Evolutionary conservation across 2,888 invertebrate genomes (phyloP).

Genomic region (Limnephilus marmoratus): DNA sequence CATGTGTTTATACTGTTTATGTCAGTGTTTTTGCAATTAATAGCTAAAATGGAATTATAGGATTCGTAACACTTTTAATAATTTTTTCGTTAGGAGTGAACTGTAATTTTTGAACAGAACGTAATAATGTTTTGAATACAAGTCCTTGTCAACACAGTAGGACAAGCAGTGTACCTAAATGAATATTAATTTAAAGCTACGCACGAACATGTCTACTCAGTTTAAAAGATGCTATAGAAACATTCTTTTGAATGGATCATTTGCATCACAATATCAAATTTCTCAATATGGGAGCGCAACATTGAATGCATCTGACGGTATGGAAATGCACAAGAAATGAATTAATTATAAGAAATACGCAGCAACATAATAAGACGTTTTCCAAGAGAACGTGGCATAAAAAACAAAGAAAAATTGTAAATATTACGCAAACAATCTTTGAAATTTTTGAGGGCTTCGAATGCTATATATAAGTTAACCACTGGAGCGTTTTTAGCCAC

Average conservation of each 20-base stretch:
- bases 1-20: too few species aligned
- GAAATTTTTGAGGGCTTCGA: background rate
- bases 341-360: background rate
- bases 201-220: background rate
- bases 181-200: background rate
- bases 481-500: too few species aligned
- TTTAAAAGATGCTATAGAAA: conserved; percentile 6
- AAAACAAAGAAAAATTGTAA: background rate
- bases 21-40: too few species aligned
- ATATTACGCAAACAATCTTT: background rate
- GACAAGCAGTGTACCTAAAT: background rate
- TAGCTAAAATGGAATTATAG: too few species aligned
- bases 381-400: background rate
- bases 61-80: too few species aligned
- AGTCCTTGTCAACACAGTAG: background rate
- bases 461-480: background rate
- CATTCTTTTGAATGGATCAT: conserved; percentile 5
- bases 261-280: conserved; percentile 21
- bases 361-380: background rate
- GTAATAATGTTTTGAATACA: background rate
- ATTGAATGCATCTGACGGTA: conserved; percentile 1
- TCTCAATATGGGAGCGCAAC: background rate
- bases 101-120: too few species aligned
- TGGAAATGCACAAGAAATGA: background rate
- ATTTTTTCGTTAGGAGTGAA: too few species aligned